Conservation (phyloP, 2,113 vertebrate species). For the Cyanocitta stelleri region DNA sequence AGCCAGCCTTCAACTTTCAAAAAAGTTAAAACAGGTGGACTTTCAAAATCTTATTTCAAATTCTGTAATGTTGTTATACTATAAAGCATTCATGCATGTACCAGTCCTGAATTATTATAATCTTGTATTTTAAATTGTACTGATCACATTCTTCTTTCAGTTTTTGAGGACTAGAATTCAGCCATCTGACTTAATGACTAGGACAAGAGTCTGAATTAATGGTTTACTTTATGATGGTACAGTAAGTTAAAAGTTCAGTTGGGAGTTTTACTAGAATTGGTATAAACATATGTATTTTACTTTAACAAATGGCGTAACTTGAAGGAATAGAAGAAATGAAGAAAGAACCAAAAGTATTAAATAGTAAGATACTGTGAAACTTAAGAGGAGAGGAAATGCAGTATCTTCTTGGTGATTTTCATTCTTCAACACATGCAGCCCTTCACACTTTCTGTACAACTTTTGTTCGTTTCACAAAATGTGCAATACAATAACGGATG, state of each 20-base stretch:
- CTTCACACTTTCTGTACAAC: not conserved
- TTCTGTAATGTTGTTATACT: not conserved
- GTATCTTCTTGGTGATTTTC: not conserved
- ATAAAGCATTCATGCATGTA: not conserved
- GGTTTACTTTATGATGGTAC: not conserved
- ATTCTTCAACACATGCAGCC: not conserved
- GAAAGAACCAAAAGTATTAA: not conserved
- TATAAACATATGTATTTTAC: not conserved
- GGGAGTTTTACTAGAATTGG: not conserved
- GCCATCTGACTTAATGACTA: not conserved
- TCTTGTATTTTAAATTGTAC: not conserved
- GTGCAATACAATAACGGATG: not conserved
- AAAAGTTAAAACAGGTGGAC: conserved; percentile 81
- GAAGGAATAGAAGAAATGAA: not conserved
- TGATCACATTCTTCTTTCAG: not conserved
- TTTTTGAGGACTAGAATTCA: not conserved
- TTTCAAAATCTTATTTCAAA: not conserved
- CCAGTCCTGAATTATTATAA: not conserved
- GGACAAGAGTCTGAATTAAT: not conserved
- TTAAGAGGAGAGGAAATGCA: not conserved
- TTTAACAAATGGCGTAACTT: not conserved
- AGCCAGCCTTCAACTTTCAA: conserved; percentile 82
- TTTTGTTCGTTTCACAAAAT: not conserved
- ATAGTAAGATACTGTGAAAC: not conserved
- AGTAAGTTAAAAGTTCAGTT: not conserved